Percentiles rank a stretch among this genome's conserved stretches.
These are phyloP conservation scores for Pheosia gnoma DNA, from an alignment of 2,888 invertebrate genomes.

Conservation along the genomic window DNA sequence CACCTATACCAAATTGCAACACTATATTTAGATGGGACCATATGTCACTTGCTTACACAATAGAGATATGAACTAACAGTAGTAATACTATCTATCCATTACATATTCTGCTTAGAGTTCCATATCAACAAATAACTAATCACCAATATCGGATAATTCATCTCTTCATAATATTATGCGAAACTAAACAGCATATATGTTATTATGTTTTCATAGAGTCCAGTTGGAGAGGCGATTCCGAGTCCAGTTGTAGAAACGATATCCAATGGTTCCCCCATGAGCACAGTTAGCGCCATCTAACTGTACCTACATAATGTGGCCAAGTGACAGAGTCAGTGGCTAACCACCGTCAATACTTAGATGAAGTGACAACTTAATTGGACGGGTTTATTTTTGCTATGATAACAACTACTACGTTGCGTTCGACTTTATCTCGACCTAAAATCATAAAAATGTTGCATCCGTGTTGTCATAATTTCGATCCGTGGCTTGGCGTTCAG, in stretches of 20 bases:
- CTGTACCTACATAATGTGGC: conserved; percentile 55
- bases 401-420: conserved; percentile 3
- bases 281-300: conserved; percentile 62
- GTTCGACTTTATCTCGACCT: not conserved
- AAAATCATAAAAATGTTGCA: not conserved
- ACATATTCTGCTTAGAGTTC: not conserved
- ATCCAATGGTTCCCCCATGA: conserved; percentile 23
- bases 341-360: conserved; percentile 29
- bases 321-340: conserved; percentile 52
- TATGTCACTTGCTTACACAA: not conserved
- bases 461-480: not conserved
- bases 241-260: conserved; percentile 18
- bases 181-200: conserved; percentile 2
- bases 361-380: conserved; percentile 35
- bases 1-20: conserved; percentile 21
- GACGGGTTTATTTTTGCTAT: conserved; percentile 8
- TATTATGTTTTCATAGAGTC: conserved; percentile 8
- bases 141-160: not conserved
- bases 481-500: too few relatives aligned
- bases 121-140: not conserved
- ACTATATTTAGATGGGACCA: conserved; percentile 2
- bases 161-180: not conserved
- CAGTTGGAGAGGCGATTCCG: conserved; percentile 17
- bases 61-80: not conserved
- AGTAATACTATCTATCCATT: not conserved